phyloP scores from a whole-genome alignment of 2,797 vertebrate genomes.

The Etheostoma perlongum region DNA sequence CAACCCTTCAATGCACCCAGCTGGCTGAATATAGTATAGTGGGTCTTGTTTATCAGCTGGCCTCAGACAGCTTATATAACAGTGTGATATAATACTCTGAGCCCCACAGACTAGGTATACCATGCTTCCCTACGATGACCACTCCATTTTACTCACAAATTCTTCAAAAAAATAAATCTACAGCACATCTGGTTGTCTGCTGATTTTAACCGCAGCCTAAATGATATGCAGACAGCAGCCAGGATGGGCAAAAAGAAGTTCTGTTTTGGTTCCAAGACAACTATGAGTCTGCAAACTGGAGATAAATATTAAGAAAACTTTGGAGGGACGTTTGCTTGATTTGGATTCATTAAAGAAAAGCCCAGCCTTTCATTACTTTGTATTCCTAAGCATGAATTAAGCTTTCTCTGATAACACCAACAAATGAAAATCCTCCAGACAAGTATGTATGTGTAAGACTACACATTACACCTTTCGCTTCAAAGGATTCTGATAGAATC shows the following conservation, averaged over 20 bases:
- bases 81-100: slow-evolving; percentile 54
- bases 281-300: slow-evolving; percentile 10
- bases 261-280: slow-evolving; percentile 37
- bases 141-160: slow-evolving; percentile 18
- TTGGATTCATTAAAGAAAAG: slow-evolving; percentile 31
- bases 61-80: slow-evolving; percentile 56
- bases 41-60: slow-evolving; percentile 46
- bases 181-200: slow-evolving; percentile 63
- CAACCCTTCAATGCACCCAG: slow-evolving; percentile 23
- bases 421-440: slow-evolving; percentile 9
- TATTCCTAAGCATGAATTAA: slow-evolving; percentile 26
- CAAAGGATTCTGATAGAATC: slow-evolving; percentile 11
- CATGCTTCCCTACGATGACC: slow-evolving; percentile 24
- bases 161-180: not conserved
- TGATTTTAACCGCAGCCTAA: slow-evolving; percentile 41
- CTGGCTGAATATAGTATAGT: slow-evolving; percentile 2
- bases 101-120: slow-evolving; percentile 28
- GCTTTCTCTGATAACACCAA: not conserved
- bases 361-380: not conserved
- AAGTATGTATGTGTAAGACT: not conserved
- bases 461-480: slow-evolving; percentile 3
- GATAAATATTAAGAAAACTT: slow-evolving; percentile 26
- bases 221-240: slow-evolving; percentile 41
- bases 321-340: slow-evolving; percentile 43
- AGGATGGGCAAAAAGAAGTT: slow-evolving; percentile 21